These are phyloP conservation scores for Synodontis membranacea DNA, from an alignment of 2,113 vertebrate species.

Conservation along the genomic window DNA sequence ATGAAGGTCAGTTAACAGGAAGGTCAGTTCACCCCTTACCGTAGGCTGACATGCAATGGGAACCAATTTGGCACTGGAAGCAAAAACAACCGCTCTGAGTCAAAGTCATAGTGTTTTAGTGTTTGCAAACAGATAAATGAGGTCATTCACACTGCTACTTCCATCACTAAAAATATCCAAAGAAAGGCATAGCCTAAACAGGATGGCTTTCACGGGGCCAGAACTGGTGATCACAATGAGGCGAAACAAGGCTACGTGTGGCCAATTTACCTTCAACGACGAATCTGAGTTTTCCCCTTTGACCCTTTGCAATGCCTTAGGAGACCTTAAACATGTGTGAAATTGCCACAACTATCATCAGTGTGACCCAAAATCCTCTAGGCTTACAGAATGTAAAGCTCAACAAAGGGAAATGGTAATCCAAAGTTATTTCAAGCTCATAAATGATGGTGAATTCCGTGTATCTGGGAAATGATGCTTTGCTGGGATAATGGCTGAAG, in stretches of 20 bases:
- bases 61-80: slow-evolving; percentile 31
- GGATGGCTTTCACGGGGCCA: slow-evolving; percentile 9
- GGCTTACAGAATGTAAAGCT: slow-evolving; percentile 17
- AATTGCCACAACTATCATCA: neutral
- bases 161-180: slow-evolving; percentile 33
- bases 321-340: neutral
- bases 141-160: slow-evolving; percentile 40
- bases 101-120: slow-evolving; percentile 24
- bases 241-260: slow-evolving; percentile 8
- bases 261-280: slow-evolving; percentile 11
- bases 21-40: slow-evolving; percentile 22
- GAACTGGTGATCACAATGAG: slow-evolving; percentile 6
- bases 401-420: slow-evolving; percentile 9
- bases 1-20: slow-evolving; percentile 25
- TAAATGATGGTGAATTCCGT: neutral
- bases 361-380: slow-evolving; percentile 2
- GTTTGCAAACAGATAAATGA: slow-evolving; percentile 53
- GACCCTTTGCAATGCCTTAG: neutral
- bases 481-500: neutral
- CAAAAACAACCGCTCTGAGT: slow-evolving; percentile 25
- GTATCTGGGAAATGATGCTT: neutral
- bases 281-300: neutral
- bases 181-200: slow-evolving; percentile 33
- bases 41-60: slow-evolving; percentile 27
- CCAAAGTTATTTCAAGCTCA: neutral